phyloP scores from a whole-genome alignment of 1,140 invertebrate genomes.

The Drosophila azteca region DNA sequence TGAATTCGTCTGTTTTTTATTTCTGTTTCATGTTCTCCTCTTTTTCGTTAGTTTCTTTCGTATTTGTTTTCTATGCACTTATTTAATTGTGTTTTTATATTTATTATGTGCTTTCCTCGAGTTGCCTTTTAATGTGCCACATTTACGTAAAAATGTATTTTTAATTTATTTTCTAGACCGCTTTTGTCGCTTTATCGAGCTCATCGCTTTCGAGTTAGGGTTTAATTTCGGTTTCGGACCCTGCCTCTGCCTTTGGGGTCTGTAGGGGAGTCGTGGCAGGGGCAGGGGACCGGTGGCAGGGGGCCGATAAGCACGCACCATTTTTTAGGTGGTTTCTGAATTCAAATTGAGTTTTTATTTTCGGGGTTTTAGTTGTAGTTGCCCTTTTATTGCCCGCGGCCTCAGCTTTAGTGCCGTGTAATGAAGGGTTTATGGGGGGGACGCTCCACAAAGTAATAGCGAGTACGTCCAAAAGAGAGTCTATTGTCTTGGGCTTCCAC shows the following conservation, averaged over 20 bases:
- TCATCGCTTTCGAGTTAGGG: slow-evolving; percentile 57
- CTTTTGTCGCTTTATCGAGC: slow-evolving; percentile 71
- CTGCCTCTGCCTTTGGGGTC: not conserved
- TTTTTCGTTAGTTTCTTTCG: slow-evolving; percentile 24
- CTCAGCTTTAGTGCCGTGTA: slow-evolving; percentile 60
- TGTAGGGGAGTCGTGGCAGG: slow-evolving; percentile 27
- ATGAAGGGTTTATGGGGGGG: slow-evolving; percentile 64
- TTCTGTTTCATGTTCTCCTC: slow-evolving; percentile 29
- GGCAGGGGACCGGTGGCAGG: slow-evolving; percentile 21
- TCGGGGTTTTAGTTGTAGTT: slow-evolving; percentile 44
- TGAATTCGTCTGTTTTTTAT: slow-evolving; percentile 62
- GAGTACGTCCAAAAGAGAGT: slow-evolving; percentile 8
- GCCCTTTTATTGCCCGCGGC: slow-evolving; percentile 27
- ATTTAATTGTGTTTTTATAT: slow-evolving; percentile 79
- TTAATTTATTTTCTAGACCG: slow-evolving; percentile 75
- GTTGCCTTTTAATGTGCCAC: slow-evolving; percentile 72
- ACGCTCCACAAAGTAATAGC: slow-evolving; percentile 41
- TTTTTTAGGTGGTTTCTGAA: slow-evolving; percentile 58
- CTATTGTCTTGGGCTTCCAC: slow-evolving; percentile 23
- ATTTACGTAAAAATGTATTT: slow-evolving; percentile 80
- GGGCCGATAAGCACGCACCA: slow-evolving; percentile 72
- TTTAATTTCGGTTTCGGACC: slow-evolving; percentile 9
- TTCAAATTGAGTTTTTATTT: slow-evolving; percentile 76
- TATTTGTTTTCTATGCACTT: slow-evolving; percentile 72
- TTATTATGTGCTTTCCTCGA: slow-evolving; percentile 71